Evolutionary conservation across 2,888 invertebrate species (phyloP).

Genomic region (Dugesia japonica): DNA sequence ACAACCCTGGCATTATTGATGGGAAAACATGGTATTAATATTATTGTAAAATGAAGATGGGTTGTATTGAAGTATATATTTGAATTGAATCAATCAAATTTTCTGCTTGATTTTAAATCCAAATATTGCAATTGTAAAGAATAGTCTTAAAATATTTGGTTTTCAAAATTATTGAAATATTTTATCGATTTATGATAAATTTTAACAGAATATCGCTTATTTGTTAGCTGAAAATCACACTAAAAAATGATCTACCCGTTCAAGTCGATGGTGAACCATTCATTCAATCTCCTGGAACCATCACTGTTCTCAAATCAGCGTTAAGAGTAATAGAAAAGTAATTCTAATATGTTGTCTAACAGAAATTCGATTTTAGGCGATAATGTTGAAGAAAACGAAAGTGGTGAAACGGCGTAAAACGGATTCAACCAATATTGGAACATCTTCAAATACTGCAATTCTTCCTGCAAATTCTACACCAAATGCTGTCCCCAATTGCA

Average conservation of each 20-base stretch:
- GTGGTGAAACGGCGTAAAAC: neutral
- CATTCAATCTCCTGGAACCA: conserved; percentile 91
- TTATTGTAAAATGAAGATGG: too few relatives aligned
- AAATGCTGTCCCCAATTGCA: neutral
- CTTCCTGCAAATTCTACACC: neutral
- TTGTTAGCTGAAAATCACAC: conserved; percentile 56
- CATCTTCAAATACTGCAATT: neutral
- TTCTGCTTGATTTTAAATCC: too few relatives aligned
- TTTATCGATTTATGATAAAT: too few relatives aligned
- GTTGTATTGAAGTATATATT: too few relatives aligned
- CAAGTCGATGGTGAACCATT: conserved; percentile 99
- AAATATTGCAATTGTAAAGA: too few relatives aligned
- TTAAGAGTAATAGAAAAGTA: conserved; percentile 50
- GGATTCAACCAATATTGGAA: neutral
- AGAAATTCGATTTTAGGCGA: neutral
- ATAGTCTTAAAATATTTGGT: too few relatives aligned
- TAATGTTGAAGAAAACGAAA: neutral
- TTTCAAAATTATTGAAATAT: too few relatives aligned
- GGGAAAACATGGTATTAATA: too few relatives aligned
- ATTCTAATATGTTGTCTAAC: too few relatives aligned
- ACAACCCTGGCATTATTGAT: too few relatives aligned
- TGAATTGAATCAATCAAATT: too few relatives aligned
- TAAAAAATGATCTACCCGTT: conserved; percentile 88
- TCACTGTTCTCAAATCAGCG: conserved; percentile 92
- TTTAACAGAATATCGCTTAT: too few relatives aligned